Evolutionary conservation across 2,113 vertebrate species (phyloP), one percentile per base, ranked within the genome.

Genomic region (Odobenus rosmarus): DNA sequence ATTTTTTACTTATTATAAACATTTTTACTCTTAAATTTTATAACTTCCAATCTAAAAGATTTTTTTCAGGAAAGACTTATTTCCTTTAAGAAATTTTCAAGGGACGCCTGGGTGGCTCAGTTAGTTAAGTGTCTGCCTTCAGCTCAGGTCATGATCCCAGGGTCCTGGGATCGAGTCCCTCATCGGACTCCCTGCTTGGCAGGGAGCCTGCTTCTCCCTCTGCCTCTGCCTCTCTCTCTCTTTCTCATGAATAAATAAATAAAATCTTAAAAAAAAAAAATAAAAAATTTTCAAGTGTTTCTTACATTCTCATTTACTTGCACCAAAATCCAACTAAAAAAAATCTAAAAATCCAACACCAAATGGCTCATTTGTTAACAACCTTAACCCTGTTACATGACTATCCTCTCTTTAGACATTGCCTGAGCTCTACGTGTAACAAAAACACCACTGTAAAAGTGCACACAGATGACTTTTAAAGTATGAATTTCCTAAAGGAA

Each of bases 21-120:
- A 86, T 49, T 72, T n/a, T 82, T 90, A 67, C 64, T 87, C 36
- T 79, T 88, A 88, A 95, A 91, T 86, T 31, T 16, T 82, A 46
- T 5, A 82, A 90, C 5, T 97, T 88, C 39, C 7, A 79, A 80
- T 71, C 72, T 69, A 72, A 79, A 88, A 83, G 7, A 64, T 55
- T 67, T 51, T 84, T 49, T 85, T 80, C 83, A n/a, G 8, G 21
- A 85, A 1, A 7, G 26, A 62, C 11, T 79, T 91, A 33, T 39
- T 61, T 61, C n/a, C 33, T 59, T 86, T 59, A 49, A 71, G 90
- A 42, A 12, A 0, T 49, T 77, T 33, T 89, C 74, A 10, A 77
- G 2, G 39, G 39, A 39, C 3, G 39, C 39, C 39, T 39, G 39
- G 39, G 39, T 39, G 39, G 39, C 39, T 39, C 39, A 39, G 39